These are phyloP conservation scores for Periophthalmus magnuspinnatus DNA, from an alignment of 2,797 vertebrate genomes.

Conservation along the genomic window DNA sequence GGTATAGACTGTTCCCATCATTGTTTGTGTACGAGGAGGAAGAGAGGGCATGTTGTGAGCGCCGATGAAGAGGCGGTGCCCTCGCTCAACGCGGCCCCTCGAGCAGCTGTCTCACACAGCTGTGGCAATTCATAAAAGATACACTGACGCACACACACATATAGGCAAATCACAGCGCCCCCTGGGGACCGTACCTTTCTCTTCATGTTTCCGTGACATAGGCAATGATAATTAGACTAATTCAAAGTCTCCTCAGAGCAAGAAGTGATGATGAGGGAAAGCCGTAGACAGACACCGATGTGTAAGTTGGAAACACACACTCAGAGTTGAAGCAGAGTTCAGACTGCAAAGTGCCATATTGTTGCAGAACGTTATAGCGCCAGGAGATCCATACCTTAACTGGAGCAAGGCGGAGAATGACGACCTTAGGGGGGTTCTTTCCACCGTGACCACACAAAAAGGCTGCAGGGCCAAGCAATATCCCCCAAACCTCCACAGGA, in stretches of 20 bases:
- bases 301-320: conserved; percentile 20
- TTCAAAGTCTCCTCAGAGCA: conserved; percentile 69
- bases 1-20: conserved; percentile 43
- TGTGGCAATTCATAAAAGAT: conserved; percentile 71
- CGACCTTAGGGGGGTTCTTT: conserved; percentile 17
- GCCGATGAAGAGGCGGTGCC: conserved; percentile 40
- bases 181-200: conserved; percentile 61
- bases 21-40: conserved; percentile 49
- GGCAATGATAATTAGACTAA: conserved; percentile 73
- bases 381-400: conserved; percentile 26
- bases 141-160: conserved; percentile 33
- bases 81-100: conserved; percentile 54
- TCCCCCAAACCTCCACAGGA: conserved; percentile 11
- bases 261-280: conserved; percentile 44
- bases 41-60: conserved; percentile 50
- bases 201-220: conserved; percentile 62
- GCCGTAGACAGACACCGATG: conserved; percentile 39
- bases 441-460: conserved; percentile 26
- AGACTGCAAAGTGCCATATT: conserved; percentile 45
- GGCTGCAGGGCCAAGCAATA: conserved; percentile 14
- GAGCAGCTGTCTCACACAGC: conserved; percentile 72
- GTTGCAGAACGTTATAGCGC: conserved; percentile 38
- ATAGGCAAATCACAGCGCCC: conserved; percentile 36
- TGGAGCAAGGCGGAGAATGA: conserved; percentile 16
- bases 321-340: conserved; percentile 67